Base-by-base conservation (phyloP, 2,797 vertebrate genomes). In the Phyllotis vaccarum region DNA sequence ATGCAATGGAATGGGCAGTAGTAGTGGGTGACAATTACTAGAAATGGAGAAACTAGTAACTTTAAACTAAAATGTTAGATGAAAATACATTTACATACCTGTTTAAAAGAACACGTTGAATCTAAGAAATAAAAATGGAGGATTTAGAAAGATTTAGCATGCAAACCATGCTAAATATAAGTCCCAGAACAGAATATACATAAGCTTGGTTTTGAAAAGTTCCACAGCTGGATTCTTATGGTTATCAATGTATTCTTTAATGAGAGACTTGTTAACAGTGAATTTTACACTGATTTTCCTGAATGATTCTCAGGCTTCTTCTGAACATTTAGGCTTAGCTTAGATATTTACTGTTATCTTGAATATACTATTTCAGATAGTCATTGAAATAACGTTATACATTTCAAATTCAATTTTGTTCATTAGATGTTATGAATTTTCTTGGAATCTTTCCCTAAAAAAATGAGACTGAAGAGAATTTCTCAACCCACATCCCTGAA, bases 321-420 rank as follows among this genome's bases (percentile, higher is more conserved):
- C 66, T n/a, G 22, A 83, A 58, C 24, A 88, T 2, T 72, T 83
- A 93, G 46, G 56, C 22, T 75, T 0, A 43, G 5, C 13, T 27
- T 78, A 68, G 40, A 72, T 16, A 56, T 93, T 93, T 31, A 2
- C 11, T 72, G 43, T n/a, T 60, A 34, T 91, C 91, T 95, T 94
- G 72, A 86, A 56, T 83, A 16, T 64, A 56, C 46, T 21, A 3
- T 92, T 83, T 81, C 85, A n/a, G n/a, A n/a, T n/a, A 56, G 85
- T 68, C 40, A 72, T 37, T 95, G 87, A 80, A 76, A 91, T 95
- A 64, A 27, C n/a, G 86, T 1, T 82, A 74, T 90, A 68, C 17
- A 88, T 96, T 94, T 97, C 91, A 91, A 94, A 70, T 90, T 97
- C 85, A 94, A 90, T 97, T 97, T 95, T 27, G 40, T 56, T 94